Evolutionary conservation across 1,140 invertebrate genomes (phyloP).

Genomic region (Mactra quadrangularis): DNA sequence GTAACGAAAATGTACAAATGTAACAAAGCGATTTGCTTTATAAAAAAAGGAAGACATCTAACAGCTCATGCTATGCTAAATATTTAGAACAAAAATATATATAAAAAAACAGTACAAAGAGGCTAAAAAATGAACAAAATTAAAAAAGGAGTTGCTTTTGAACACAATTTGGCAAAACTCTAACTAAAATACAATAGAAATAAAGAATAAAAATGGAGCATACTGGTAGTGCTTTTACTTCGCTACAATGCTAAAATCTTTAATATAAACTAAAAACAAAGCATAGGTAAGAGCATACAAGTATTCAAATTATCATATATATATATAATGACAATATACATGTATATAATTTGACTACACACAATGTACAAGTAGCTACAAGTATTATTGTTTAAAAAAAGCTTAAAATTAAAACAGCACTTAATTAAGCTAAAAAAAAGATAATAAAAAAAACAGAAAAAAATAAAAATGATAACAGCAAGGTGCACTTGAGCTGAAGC

Average conservation of each 20-base stretch:
- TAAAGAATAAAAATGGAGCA: background rate
- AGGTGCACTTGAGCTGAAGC: no score
- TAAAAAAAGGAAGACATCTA: no score
- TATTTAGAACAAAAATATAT: background rate
- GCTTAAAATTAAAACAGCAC: no score
- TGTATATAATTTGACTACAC: background rate
- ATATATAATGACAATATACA: background rate
- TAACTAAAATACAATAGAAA: background rate
- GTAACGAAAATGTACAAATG: no score
- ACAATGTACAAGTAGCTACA: no score
- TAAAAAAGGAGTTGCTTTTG: background rate
- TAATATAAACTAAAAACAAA: background rate
- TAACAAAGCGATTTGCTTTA: no score
- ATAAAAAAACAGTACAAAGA: background rate
- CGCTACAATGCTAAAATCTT: background rate
- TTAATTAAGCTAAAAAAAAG: no score
- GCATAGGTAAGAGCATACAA: background rate
- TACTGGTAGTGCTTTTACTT: background rate
- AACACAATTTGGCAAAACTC: conserved; percentile 23
- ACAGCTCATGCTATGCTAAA: background rate
- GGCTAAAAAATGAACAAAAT: background rate
- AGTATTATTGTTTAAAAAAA: no score
- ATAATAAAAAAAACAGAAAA: no score
- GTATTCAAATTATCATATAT: background rate
- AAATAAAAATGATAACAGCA: no score